Percentiles rank a stretch among this genome's conserved stretches.
Conservation (phyloP, 2,113 vertebrate genomes). For the Pseudopodoces humilis region DNA sequence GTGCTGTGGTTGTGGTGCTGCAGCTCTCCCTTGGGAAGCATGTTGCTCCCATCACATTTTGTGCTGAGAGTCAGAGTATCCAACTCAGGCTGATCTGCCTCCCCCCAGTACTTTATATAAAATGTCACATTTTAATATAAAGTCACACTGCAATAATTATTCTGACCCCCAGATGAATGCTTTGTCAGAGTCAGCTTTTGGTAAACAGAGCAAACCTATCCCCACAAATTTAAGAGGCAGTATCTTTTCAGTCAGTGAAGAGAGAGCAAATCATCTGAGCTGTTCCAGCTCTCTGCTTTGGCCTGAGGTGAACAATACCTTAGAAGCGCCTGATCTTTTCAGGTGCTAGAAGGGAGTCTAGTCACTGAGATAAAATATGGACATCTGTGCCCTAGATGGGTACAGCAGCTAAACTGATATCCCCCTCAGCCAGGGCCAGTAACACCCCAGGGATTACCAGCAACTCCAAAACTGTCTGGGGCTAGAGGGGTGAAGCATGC, state of each 20-base stretch:
- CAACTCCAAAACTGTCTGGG: neutral
- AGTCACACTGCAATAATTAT: neutral
- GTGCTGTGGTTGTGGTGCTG: neutral
- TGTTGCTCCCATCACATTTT: fast-evolving
- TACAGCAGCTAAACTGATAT: neutral
- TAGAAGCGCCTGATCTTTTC: neutral
- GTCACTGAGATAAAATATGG: neutral
- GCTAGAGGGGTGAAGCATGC: neutral
- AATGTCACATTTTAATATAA: neutral
- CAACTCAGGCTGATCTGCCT: neutral
- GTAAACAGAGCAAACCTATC: neutral
- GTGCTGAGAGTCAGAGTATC: neutral
- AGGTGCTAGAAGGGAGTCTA: neutral
- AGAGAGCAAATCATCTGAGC: neutral
- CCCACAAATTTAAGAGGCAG: neutral
- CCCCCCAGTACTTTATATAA: neutral
- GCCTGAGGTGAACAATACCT: neutral
- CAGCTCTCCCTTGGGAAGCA: neutral
- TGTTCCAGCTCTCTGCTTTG: neutral
- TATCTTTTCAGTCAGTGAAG: neutral
- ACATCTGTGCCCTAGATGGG: neutral
- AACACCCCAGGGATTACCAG: neutral
- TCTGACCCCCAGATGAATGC: neutral
- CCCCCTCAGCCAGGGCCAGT: neutral
- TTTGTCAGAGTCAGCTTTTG: neutral